Evolutionary conservation across 2,888 invertebrate genomes (phyloP).

Genomic region (Drosophila gaucha): DNA sequence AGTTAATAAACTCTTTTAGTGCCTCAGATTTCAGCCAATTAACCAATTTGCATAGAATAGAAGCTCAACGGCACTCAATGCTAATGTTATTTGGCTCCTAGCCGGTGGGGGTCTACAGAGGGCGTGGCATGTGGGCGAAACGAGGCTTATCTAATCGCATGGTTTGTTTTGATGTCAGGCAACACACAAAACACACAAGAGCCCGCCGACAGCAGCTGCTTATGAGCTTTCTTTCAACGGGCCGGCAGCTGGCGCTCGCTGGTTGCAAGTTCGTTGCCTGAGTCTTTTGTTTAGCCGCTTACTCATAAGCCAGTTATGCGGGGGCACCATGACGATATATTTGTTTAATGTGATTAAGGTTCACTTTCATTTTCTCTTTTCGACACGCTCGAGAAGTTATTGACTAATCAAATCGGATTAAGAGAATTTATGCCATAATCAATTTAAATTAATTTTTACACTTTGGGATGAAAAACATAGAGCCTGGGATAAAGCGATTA

Average conservation of each 20-base stretch:
- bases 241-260: constrained; percentile 5
- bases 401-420: constrained; percentile 24
- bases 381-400: constrained; percentile 14
- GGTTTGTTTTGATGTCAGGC: constrained; percentile 58
- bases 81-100: constrained; percentile 9
- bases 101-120: not conserved
- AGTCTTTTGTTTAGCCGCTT: constrained; percentile 55
- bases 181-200: constrained; percentile 6
- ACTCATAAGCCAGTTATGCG: constrained; percentile 43
- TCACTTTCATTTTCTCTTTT: constrained; percentile 49
- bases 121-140: constrained; percentile 60
- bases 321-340: constrained; percentile 41
- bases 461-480: not conserved
- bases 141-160: constrained; percentile 68
- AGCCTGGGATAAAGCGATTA: not conserved
- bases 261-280: constrained; percentile 53
- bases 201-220: constrained; percentile 42
- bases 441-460: constrained; percentile 22
- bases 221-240: constrained; percentile 52
- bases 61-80: constrained; percentile 31
- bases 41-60: constrained; percentile 62
- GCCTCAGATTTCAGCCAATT: constrained; percentile 54
- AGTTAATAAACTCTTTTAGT: constrained; percentile 32
- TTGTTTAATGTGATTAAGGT: constrained; percentile 17
- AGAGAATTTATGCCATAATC: constrained; percentile 8